These are phyloP conservation scores for Sula dactylatra DNA, from an alignment of 2,113 vertebrate genomes.

Conservation along the genomic window DNA sequence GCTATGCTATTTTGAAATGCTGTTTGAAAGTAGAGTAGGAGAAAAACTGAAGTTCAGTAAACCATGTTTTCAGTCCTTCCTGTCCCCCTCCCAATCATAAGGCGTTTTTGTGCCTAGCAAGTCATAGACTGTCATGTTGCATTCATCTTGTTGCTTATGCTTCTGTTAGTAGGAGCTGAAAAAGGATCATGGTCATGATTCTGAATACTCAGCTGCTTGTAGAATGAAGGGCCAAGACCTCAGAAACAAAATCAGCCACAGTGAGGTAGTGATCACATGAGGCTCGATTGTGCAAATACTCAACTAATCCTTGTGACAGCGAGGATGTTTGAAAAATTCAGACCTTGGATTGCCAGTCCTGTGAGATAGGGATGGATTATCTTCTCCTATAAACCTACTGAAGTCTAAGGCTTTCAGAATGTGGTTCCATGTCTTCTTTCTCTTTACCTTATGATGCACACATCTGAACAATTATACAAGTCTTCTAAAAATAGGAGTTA, in stretches of 20 bases:
- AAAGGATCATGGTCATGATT: background rate
- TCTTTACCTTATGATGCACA: background rate
- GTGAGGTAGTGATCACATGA: background rate
- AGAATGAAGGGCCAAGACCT: background rate
- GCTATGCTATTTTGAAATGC: background rate
- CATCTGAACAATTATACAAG: background rate
- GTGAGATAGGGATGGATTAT: background rate
- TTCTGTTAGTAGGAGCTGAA: background rate
- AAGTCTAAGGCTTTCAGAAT: background rate
- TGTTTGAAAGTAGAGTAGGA: background rate
- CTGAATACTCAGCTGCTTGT: background rate
- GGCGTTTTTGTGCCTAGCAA: background rate
- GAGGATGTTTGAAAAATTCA: background rate
- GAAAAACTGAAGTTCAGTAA: background rate
- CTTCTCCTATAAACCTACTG: background rate
- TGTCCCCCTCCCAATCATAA: too few relatives aligned
- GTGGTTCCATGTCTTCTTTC: background rate
- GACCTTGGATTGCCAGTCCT: background rate
- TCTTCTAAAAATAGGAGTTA: background rate
- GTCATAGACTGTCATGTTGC: background rate
- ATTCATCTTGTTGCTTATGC: background rate
- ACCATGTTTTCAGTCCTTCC: background rate
- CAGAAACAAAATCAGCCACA: background rate
- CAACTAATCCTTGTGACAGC: background rate
- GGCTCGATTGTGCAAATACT: background rate